These are phyloP conservation scores for Willowsia nigromaculata DNA, from an alignment of 2,888 invertebrate species.

Conservation along the genomic window DNA sequence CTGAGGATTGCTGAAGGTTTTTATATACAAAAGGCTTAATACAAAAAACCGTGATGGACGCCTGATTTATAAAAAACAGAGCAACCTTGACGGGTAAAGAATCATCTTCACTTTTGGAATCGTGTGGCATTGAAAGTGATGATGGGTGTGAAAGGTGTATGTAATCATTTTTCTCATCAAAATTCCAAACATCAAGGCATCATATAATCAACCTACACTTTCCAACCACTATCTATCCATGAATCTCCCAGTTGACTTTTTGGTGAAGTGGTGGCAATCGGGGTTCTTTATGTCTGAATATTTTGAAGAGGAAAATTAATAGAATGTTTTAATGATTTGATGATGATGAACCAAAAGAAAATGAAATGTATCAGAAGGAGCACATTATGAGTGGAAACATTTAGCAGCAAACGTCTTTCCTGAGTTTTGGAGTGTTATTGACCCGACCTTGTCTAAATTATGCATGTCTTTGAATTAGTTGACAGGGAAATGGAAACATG, in stretches of 20 bases:
- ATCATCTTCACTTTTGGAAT: neutral
- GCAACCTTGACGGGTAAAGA: neutral
- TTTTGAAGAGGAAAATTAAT: neutral
- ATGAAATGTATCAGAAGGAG: neutral
- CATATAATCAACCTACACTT: no score
- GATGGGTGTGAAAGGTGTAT: neutral
- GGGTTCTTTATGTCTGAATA: no score
- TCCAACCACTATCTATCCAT: neutral
- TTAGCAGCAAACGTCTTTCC: neutral
- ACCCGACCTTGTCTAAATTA: neutral
- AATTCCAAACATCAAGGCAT: neutral
- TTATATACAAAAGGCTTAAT: no score
- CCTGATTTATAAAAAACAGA: no score
- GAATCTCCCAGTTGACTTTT: neutral
- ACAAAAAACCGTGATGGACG: no score
- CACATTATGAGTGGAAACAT: neutral
- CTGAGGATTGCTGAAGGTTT: no score
- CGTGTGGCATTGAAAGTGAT: neutral
- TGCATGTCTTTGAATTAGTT: no score
- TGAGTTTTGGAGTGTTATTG: neutral
- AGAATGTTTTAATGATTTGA: neutral
- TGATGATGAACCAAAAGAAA: neutral
- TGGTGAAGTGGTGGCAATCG: no score
- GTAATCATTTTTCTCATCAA: neutral
- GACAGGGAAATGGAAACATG: neutral